Base-by-base conservation (phyloP, 2,797 vertebrate genomes). In the Sebastes iracundus region DNA sequence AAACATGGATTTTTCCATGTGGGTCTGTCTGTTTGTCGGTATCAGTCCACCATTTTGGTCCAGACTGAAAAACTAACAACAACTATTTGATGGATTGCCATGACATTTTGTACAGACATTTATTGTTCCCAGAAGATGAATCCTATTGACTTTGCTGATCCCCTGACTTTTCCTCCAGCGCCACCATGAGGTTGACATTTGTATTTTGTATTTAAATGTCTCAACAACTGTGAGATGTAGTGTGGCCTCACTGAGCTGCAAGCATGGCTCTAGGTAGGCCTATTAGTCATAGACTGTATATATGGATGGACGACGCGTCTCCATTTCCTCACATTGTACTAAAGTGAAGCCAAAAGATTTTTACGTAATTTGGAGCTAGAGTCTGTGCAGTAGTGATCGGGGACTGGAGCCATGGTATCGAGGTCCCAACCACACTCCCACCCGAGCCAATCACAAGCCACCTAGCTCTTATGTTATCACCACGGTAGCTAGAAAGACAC, bases 251-350 rank as follows among this genome's bases (percentile, higher is more conserved):
- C 42, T 46, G 42, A 46, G 42, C 14, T 46, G 42, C 42, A 46
- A 46, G 42, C 42, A 46, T 46, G 6, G 42, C 42, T 46, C 42
- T 46, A 46, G 14, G 6, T 46, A 46, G 42, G 42, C 42, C 42
- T 46, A 46, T 46, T 46, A 46, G 42, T 46, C 42, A 46, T 46
- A 46, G 42, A 46, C 42, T 18, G 42, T 46, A 46, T 46, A 18
- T 16, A 46, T 46, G 42, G 42, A 46, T 46, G 42, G 42, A 46
- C 42, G 14, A 46, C 14, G 14, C 14, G 38, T 42, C 14, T 42
- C 38, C 38, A 0, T 6, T 42, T 42, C 38, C 38, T 42, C 38
- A 16, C 14, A 42, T 0, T 16, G 6, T 42, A 42, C 38, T 0
- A 42, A 42, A 42, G 14, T 42, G 38, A 42, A 42, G 38, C 38